Base-by-base conservation (phyloP, 2,888 invertebrate species). In the Orthonevra nobilis region DNA sequence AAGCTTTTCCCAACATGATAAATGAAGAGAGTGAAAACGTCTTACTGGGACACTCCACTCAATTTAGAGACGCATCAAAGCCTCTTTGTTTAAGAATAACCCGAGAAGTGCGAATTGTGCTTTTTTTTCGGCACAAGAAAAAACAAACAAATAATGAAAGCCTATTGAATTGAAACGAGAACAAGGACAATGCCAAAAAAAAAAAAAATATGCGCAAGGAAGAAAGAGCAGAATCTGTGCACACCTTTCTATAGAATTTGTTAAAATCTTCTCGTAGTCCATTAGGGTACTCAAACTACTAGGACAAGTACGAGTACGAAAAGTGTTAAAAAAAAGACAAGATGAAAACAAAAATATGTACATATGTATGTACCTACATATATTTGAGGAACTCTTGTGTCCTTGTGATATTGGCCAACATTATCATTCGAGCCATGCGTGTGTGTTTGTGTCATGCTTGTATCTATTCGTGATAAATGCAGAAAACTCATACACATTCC, bases 351-450 rank as follows among this genome's bases (percentile, higher is more conserved):
- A n/a, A n/a, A n/a, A n/a, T n/a, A n/a, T n/a, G n/a, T n/a, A n/a
- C n/a, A n/a, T n/a, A n/a, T n/a, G n/a, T n/a, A n/a, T n/a, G n/a
- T n/a, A n/a, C n/a, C n/a, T n/a, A n/a, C n/a, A n/a, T n/a, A n/a
- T n/a, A n/a, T n/a, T n/a, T n/a, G n/a, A n/a, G n/a, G n/a, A n/a
- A 44, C 12, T 7, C 54, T 60, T 60, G 64, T 56, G 77, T 66
- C 72, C 79, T 79, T 72, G 72, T 66, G 66, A 79, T 79, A 79
- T 79, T 79, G 72, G 66, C 72, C 79, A 79, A 72, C 79, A 61
- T 79, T 42, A 20, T 61, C 66, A 74, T 58, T 36, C 44, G 14
- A 6, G 12, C 32, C 14, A 38, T 50, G 61, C 44, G 34, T 10
- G 52, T 19, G 19, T 46, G 34, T 14, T 9, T 58, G 42, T 42